A percentile compares a stretch with the other conserved stretches of the same genome.
Conservation (phyloP, 2,888 invertebrate genomes). For the Yponomeuta plumbellus region DNA sequence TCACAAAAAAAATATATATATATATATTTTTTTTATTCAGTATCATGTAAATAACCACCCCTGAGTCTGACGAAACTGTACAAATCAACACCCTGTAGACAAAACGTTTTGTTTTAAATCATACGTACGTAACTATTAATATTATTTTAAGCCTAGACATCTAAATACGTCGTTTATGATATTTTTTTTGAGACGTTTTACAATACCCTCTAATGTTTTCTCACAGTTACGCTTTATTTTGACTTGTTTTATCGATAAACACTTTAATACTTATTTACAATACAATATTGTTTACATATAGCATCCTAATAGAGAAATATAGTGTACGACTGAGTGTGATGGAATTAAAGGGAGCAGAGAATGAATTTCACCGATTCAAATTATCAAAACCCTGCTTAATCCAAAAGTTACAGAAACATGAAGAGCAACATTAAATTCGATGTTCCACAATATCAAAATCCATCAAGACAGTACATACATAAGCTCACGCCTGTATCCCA, state of each 20-base stretch:
- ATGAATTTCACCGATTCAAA: not conserved
- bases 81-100: too few relatives aligned
- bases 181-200: conserved; percentile 62
- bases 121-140: conserved; percentile 29
- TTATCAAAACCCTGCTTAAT: conserved; percentile 67
- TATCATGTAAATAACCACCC: too few relatives aligned
- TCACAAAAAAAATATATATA: too few relatives aligned
- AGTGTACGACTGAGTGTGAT: not conserved
- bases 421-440: conserved; percentile 13
- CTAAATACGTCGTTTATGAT: conserved; percentile 68
- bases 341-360: not conserved
- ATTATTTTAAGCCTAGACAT: conserved; percentile 57
- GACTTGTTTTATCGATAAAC: conserved; percentile 67
- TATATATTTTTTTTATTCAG: too few relatives aligned
- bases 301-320: conserved; percentile 12
- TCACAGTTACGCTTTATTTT: conserved; percentile 76
- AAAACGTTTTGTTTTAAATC: conserved; percentile 33
- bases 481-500: too few relatives aligned
- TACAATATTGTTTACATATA: conserved; percentile 33
- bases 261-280: conserved; percentile 53
- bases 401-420: conserved; percentile 38
- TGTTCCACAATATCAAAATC: conserved; percentile 9
- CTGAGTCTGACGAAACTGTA: too few relatives aligned
- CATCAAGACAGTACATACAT: not conserved
- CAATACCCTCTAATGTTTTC: conserved; percentile 70